Conservation (phyloP, 2,888 invertebrate genomes). For the Platycheirus rosarum region DNA sequence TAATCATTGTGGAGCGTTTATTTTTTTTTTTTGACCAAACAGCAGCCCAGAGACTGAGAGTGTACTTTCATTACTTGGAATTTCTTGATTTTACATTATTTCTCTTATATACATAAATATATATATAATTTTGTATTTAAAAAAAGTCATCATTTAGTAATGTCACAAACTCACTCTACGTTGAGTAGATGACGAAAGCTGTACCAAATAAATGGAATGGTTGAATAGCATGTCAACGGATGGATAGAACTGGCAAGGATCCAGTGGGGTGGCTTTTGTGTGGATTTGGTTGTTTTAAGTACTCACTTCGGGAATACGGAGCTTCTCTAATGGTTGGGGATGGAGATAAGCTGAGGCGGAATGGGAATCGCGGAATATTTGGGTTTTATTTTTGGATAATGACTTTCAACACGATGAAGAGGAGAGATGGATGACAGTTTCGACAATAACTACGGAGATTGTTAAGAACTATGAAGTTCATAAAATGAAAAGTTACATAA, state of each 20-base stretch:
- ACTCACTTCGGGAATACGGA: constrained; percentile 39
- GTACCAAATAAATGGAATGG: constrained; percentile 25
- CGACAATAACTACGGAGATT: not conserved
- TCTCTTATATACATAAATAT: constrained; percentile 12
- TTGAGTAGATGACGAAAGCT: not conserved
- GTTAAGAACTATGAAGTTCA: constrained; percentile 9
- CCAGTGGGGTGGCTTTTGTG: constrained; percentile 54
- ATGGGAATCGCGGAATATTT: constrained; percentile 6
- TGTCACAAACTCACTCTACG: constrained; percentile 50
- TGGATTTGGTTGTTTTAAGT: constrained; percentile 67
- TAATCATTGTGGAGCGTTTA: constrained; percentile 6
- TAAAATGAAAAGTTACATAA: no score
- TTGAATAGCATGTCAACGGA: constrained; percentile 49
- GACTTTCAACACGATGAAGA: constrained; percentile 55
- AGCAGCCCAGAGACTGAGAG: constrained; percentile 17
- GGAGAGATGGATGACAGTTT: constrained; percentile 30
- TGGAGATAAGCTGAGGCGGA: not conserved
- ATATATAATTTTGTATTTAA: constrained; percentile 8
- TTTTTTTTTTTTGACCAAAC: constrained; percentile 39
- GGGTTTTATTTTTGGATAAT: constrained; percentile 60
- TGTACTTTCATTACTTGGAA: constrained; percentile 61
- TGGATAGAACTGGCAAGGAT: constrained; percentile 5
- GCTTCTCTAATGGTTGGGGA: constrained; percentile 2
- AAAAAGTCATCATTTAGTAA: constrained; percentile 51
- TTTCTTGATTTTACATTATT: constrained; percentile 69